Evolutionary conservation across 2,797 vertebrate genomes (phyloP), one percentile per base, ranked within the genome.

Genomic region (Lycodopsis pacificus): DNA sequence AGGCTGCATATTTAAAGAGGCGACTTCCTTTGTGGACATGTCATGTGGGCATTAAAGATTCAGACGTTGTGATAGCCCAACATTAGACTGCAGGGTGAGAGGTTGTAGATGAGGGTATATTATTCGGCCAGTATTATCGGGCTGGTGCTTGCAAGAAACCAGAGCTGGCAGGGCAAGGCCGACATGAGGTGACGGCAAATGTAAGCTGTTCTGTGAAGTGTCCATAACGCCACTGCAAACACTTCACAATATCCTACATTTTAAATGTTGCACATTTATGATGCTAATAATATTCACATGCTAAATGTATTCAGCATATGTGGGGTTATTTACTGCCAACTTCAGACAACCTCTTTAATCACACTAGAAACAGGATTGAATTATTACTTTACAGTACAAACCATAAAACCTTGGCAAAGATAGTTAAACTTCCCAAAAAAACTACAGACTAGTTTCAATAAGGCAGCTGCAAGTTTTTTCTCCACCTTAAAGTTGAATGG

Each of bases 1-100:
- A 73, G 65, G 70, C 83, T 91, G 82, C 85, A 93, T 91, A 90
- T 94, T 93, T 93, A 86, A 92, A 90, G 69, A 90, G 85, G 69
- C 54, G 44, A 36, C 58, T 88, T 83, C 84, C 77, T 91, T 85
- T 91, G 88, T 93, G 82, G 81, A 84, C 77, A 80, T 88, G 86
- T 88, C 89, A 88, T 83, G 58, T 67, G 67, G 73, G 22, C 83
- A 91, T 92, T 87, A 89, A 92, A 87, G 72, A 91, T 93, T 89
- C 78, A 93, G 77, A 76, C 13, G 5, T 53, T 78, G 84, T 86
- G 86, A 90, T 87, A 79, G 86, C 27, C 79, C 42, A 64, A 80
- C 76, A 78, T 78, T 76, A 73, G 73, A 40, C 54, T 61, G 80
- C 40, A 57, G 69, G 77, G 56, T 54, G 71, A 79, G 46, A 19